A percentile compares a stretch with the other conserved stretches of the same genome.
Evolutionary conservation across 2,797 vertebrate genomes (phyloP).

Genomic region (Rhinoraja longicauda): DNA sequence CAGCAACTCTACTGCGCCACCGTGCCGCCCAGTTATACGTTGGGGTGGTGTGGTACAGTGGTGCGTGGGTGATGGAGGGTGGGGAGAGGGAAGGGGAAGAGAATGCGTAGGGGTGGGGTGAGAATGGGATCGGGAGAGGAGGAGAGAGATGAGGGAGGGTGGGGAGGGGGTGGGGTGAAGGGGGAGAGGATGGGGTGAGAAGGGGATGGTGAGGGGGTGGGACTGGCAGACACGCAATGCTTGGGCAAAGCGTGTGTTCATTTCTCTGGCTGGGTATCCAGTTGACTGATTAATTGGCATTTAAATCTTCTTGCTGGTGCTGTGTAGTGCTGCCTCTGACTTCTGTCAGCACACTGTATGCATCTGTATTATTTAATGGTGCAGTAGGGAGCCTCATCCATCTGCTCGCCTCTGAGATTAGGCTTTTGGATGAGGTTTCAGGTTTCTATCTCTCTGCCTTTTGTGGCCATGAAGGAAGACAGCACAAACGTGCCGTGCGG

Average conservation of each 20-base stretch:
- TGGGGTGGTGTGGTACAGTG: too few relatives aligned
- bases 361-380: conserved; percentile 11
- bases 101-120: too few relatives aligned
- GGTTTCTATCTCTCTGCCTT: neutral
- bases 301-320: conserved; percentile 1
- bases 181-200: neutral
- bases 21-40: too few relatives aligned
- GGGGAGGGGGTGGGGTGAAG: neutral
- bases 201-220: too few relatives aligned
- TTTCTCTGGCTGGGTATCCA: neutral
- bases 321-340: neutral
- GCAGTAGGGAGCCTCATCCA: conserved; percentile 2
- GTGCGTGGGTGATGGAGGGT: too few relatives aligned
- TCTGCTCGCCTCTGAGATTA: conserved; percentile 16
- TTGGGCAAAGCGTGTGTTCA: neutral
- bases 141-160: too few relatives aligned
- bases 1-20: too few relatives aligned
- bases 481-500: neutral
- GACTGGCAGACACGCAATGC: neutral
- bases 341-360: conserved; percentile 2
- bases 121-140: too few relatives aligned
- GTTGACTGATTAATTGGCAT: conserved; percentile 36
- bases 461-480: neutral
- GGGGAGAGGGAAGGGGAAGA: rapidly evolving
- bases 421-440: neutral